These are phyloP conservation scores for Corythornis madagascariensis DNA, from an alignment of 2,113 vertebrate genomes.

Conservation along the genomic window DNA sequence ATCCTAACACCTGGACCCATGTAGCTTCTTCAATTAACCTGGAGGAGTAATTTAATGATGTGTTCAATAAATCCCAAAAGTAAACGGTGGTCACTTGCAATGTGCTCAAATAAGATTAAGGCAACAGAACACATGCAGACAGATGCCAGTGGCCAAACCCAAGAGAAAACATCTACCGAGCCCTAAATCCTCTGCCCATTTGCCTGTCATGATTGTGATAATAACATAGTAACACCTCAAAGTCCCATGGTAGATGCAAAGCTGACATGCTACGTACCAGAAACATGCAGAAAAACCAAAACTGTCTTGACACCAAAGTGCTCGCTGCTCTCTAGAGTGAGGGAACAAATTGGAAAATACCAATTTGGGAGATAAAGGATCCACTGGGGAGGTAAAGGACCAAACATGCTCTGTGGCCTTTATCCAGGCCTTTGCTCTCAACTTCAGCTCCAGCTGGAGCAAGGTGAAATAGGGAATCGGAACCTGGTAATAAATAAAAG, in stretches of 20 bases:
- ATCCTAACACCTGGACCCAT: neutral
- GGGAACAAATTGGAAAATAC: neutral
- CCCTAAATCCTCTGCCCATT: neutral
- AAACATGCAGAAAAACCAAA: neutral
- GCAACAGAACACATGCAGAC: neutral
- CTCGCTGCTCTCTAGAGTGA: neutral
- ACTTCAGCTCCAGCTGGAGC: neutral
- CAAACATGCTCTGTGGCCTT: neutral
- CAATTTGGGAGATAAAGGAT: neutral
- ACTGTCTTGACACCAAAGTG: neutral
- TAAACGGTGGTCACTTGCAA: neutral
- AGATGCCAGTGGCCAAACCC: neutral
- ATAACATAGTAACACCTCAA: neutral
- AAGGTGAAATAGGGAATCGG: neutral
- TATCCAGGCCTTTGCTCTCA: neutral
- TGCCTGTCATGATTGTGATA: neutral
- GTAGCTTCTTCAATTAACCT: slow-evolving; percentile 48
- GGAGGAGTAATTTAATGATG: slow-evolving; percentile 1
- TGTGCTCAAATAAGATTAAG: neutral
- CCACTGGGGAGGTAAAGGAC: neutral
- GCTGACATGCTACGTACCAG: neutral
- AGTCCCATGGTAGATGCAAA: neutral
- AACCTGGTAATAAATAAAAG: neutral
- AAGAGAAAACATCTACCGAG: neutral
- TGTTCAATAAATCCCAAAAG: slow-evolving; percentile 5